phyloP scores from a whole-genome alignment of 2,797 vertebrate genomes.

The Pipistrellus kuhlii region DNA sequence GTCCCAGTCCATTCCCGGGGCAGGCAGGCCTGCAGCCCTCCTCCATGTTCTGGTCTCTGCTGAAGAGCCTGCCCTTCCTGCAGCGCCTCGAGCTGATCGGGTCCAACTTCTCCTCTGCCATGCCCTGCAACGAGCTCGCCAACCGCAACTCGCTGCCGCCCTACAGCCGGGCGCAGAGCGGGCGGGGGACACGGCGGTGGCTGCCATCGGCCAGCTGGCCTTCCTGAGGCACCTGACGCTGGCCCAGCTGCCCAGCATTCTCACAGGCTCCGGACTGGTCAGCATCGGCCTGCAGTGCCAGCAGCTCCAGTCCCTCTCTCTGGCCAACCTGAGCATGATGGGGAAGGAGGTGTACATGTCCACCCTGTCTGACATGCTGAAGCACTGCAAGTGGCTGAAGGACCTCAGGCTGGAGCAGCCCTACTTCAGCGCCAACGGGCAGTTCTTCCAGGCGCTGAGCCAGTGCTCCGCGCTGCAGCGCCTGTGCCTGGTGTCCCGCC shows the following conservation, averaged over 20 bases:
- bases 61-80: slow-evolving; percentile 90
- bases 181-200: slow-evolving; percentile 93
- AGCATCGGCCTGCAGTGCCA: slow-evolving; percentile 90
- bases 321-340: slow-evolving; percentile 96
- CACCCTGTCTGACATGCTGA: slow-evolving; percentile 93
- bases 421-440: slow-evolving; percentile 92
- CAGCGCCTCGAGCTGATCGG: slow-evolving; percentile 95
- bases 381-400: slow-evolving; percentile 91
- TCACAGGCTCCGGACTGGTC: slow-evolving; percentile 93
- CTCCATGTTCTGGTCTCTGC: slow-evolving; percentile 89
- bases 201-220: slow-evolving; percentile 91
- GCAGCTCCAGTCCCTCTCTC: slow-evolving; percentile 92
- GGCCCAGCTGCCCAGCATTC: slow-evolving; percentile 94
- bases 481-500: slow-evolving; percentile 96
- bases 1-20: slow-evolving; percentile 77
- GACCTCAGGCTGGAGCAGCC: slow-evolving; percentile 97
- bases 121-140: slow-evolving; percentile 96
- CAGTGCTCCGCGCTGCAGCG: slow-evolving; percentile 93
- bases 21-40: slow-evolving; percentile 85
- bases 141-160: slow-evolving; percentile 94
- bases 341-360: slow-evolving; percentile 93
- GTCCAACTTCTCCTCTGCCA: slow-evolving; percentile 95
- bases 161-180: slow-evolving; percentile 90
- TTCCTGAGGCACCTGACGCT: slow-evolving; percentile 92
- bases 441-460: slow-evolving; percentile 96